phyloP scores from a whole-genome alignment of 2,797 vertebrate species.

The Helarctos malayanus region DNA sequence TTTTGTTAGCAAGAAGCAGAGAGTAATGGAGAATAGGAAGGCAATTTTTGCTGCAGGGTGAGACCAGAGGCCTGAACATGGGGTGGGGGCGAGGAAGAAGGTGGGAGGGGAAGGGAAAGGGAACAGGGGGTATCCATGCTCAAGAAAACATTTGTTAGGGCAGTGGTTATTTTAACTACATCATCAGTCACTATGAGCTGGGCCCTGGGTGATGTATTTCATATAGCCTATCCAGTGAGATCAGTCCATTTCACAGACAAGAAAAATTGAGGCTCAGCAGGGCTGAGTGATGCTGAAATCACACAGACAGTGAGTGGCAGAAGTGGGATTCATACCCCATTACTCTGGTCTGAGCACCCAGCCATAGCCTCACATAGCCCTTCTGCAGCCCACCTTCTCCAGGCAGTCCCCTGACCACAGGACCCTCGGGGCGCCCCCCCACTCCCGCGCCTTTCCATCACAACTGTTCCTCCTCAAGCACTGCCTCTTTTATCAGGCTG shows the following conservation, averaged over 20 bases:
- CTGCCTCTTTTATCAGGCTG: background rate
- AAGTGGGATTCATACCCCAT: background rate
- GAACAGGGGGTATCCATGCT: background rate
- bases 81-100: background rate
- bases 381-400: background rate
- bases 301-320: background rate
- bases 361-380: background rate
- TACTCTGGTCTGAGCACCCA: background rate
- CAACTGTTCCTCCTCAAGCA: background rate
- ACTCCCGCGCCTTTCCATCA: background rate
- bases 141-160: background rate
- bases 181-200: background rate
- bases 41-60: background rate
- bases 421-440: background rate
- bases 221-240: background rate
- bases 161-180: background rate
- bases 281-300: background rate
- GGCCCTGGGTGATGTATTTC: background rate
- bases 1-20: conserved; percentile 51
- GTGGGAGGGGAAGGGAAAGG: background rate
- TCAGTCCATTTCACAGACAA: background rate
- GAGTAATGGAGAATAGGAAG: background rate
- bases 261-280: background rate
- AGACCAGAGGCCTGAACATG: background rate
- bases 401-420: background rate